Percentiles rank a stretch among this genome's conserved stretches.
Evolutionary conservation across 2,888 invertebrate genomes (phyloP).

Genomic region (Drosophila antonietae): DNA sequence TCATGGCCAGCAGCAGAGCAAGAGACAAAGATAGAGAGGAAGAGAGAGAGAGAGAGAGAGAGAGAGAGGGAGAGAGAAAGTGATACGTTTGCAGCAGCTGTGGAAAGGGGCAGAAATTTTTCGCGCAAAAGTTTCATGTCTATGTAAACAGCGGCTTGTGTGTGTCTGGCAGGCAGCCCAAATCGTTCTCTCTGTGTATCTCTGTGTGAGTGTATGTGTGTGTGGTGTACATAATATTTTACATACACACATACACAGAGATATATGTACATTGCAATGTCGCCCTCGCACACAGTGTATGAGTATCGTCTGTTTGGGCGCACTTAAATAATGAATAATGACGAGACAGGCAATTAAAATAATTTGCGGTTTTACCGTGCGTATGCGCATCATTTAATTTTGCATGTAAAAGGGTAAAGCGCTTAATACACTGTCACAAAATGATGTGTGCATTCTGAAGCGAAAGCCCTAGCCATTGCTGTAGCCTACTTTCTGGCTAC

Average conservation of each 20-base stretch:
- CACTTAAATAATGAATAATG: constrained; percentile 83
- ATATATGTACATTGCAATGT: neutral
- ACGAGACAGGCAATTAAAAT: constrained; percentile 84
- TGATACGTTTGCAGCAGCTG: constrained; percentile 45
- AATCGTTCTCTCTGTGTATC: constrained; percentile 5
- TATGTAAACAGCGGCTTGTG: constrained; percentile 79
- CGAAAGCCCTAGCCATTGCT: neutral
- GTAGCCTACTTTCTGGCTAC: constrained; percentile 40
- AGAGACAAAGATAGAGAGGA: neutral
- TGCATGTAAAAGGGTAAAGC: constrained; percentile 79
- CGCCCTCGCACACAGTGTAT: constrained; percentile 33
- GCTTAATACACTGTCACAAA: constrained; percentile 72
- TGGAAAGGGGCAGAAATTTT: constrained; percentile 60
- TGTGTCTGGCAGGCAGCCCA: constrained; percentile 55
- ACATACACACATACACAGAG: constrained; percentile 4
- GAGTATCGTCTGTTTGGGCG: constrained; percentile 67
- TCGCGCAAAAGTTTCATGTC: constrained; percentile 73
- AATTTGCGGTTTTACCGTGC: constrained; percentile 83
- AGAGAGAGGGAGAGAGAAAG: neutral
- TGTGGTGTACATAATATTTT: constrained; percentile 35
- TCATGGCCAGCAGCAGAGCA: neutral
- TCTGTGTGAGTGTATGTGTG: neutral
- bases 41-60: neutral
- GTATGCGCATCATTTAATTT: constrained; percentile 84
- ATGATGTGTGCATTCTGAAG: constrained; percentile 1